A percentile compares a stretch with the other conserved stretches of the same genome.
Evolutionary conservation across 1,140 invertebrate genomes (phyloP).

Genomic region (Plodia interpunctella): DNA sequence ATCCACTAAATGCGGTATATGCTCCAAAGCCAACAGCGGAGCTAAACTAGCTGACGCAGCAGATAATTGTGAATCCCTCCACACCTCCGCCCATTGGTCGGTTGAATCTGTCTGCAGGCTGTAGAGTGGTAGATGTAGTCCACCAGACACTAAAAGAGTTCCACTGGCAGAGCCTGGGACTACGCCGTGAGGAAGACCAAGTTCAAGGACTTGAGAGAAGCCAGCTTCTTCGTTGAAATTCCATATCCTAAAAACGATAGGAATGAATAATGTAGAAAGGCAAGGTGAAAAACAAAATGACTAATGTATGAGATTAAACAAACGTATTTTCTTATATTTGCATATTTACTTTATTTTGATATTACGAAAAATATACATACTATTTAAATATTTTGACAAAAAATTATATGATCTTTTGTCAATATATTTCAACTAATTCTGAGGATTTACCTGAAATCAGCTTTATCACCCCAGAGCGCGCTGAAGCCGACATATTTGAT

Average conservation of each 20-base stretch:
- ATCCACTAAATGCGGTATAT: constrained; percentile 72
- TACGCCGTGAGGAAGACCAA: constrained; percentile 79
- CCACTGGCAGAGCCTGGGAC: constrained; percentile 80
- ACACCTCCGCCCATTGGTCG: constrained; percentile 56
- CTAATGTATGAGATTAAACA: no score
- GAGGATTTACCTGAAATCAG: constrained; percentile 79
- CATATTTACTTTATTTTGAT: no score
- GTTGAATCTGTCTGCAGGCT: constrained; percentile 48
- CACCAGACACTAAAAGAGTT: constrained; percentile 78
- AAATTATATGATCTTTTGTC: no score
- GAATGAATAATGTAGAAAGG: not conserved
- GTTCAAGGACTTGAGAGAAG: constrained; percentile 81
- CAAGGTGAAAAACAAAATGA: no score
- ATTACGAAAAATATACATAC: no score
- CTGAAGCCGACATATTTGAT: constrained; percentile 80
- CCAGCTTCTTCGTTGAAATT: constrained; percentile 83
- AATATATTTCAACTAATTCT: no score
- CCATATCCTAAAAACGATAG: constrained; percentile 77
- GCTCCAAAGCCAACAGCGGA: constrained; percentile 67
- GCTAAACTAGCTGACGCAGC: constrained; percentile 59
- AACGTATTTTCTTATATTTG: no score
- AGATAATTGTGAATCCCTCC: constrained; percentile 60
- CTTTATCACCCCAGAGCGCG: constrained; percentile 78
- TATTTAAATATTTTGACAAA: no score
- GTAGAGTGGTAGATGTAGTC: constrained; percentile 76